Evolutionary conservation across 2,888 invertebrate species (phyloP), one percentile per base, ranked within the genome.

Genomic region (Ennomos erosarius): DNA sequence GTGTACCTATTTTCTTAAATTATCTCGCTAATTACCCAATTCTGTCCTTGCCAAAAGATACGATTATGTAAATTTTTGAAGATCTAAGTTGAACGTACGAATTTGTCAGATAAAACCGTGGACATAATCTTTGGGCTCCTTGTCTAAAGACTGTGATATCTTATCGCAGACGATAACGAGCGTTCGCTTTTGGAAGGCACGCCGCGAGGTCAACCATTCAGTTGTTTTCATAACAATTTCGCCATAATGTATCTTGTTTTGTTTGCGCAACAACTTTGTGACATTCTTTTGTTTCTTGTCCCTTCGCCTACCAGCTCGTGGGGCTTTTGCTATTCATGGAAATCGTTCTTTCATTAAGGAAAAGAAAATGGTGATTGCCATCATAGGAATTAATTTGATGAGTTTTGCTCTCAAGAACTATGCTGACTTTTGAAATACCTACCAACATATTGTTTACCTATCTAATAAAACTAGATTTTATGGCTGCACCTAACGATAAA

Each of bases 1-100:
- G 16, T 16, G 16, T 16, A n/a, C n/a, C n/a, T n/a, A 16, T 16
- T 16, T 43, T 33, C 16, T 26, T 43, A n/a, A 33, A 26, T 33
- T 26, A n/a, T 10, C 16, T 16, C 16, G 26, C 42, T 26, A 13
- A 16, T 43, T 10, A 52, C 44, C 11, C 38, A 1, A 16, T 43
- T 49, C 16, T 12, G 53, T 46, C 47, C 63, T 59, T 52, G 53
- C 33, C 16, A 39, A 46, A 39, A 39, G 62, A 57, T 63, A 53
- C 58, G 64, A 71, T 69, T 51, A 81, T 81, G 78, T 78, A 78
- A 77, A 81, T 81, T 75, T 76, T 75, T 76, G 66, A 73, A 78
- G 74, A 79, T 77, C 69, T 69, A 80, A 85, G 87, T 87, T 87
- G 85, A 87, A 88, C 69, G 86, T 73, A 82, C 84, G 77, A 79